Base-by-base conservation (phyloP, 1,140 invertebrate genomes). In the Metopolophium dirhodum region DNA sequence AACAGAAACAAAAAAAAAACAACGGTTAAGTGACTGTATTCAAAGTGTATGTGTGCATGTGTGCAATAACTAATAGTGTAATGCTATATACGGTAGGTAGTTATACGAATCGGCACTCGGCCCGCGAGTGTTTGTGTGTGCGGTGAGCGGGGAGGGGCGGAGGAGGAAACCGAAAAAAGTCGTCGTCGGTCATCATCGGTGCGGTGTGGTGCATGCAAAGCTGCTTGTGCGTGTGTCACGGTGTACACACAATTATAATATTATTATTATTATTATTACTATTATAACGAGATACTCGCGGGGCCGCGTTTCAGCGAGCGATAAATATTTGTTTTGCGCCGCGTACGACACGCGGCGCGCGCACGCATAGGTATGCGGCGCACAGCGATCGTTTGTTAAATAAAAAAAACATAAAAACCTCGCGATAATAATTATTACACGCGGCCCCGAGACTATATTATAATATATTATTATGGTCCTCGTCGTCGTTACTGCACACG, bases 261-360 rank as follows among this genome's bases (percentile, higher is more conserved):
- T 30, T 86, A 87, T 49, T 87, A 30, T 49, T 49, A 47, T n/a
- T n/a, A 47, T 87, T n/a, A n/a, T 35, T 22, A n/a, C n/a, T n/a
- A 11, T 51, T 88, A 35, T 35, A 35, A 49, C 47, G 47, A 51
- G 86, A 51, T 14, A 88, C 47, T 88, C 30, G 3, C 6, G 41
- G 41, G 86, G 30, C 30, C 45, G 47, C 47, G 86, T 88, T 51
- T 51, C 47, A n/a, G n/a, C n/a, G n/a, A 23, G 51, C 51, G 88
- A 90, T 90, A 57, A 90, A 90, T 61, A 90, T 90, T 90, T 90
- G 49, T 90, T 90, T 90, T 90, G 22, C 88, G 87, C 49, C n/a
- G 30, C 23, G 23, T 37, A 22, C 83, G 37, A 35, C 83, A 30
- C 68, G 47, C 85, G 85, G 45, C 88, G 35, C 54, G 35, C 54